Evolutionary conservation across 2,113 vertebrate genomes (phyloP).

Genomic region (Trachemys scripta): DNA sequence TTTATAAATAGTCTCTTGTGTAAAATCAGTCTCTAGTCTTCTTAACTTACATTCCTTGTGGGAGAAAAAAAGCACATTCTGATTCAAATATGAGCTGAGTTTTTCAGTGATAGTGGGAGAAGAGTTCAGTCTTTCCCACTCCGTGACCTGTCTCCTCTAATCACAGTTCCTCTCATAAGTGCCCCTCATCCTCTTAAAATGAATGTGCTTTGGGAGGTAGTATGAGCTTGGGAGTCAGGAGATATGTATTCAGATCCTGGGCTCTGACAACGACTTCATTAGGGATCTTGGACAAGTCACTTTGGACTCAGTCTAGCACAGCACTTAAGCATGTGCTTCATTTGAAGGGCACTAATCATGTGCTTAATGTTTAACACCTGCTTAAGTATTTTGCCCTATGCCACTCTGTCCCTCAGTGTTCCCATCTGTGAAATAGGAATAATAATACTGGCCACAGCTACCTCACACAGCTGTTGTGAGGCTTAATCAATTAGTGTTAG

Average conservation of each 20-base stretch:
- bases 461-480: slow-evolving; percentile 53
- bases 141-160: neutral
- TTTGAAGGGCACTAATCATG: slow-evolving; percentile 7
- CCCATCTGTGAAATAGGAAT: slow-evolving; percentile 49
- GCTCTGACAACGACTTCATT: neutral
- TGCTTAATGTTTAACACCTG: neutral
- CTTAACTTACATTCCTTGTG: neutral
- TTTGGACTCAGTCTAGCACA: slow-evolving; percentile 4
- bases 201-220: neutral
- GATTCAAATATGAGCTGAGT: neutral
- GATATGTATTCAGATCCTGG: fast-evolving
- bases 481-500: slow-evolving; percentile 29
- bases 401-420: neutral
- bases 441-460: slow-evolving; percentile 3
- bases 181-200: neutral
- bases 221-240: neutral
- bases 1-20: neutral
- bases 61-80: neutral
- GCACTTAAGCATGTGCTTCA: neutral
- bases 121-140: neutral
- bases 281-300: neutral
- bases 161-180: neutral
- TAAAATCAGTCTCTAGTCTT: neutral
- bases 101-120: neutral
- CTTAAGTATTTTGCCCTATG: slow-evolving; percentile 32